These are phyloP conservation scores for Eupsittula cactorum DNA, from an alignment of 2,113 vertebrate species.

Conservation along the genomic window DNA sequence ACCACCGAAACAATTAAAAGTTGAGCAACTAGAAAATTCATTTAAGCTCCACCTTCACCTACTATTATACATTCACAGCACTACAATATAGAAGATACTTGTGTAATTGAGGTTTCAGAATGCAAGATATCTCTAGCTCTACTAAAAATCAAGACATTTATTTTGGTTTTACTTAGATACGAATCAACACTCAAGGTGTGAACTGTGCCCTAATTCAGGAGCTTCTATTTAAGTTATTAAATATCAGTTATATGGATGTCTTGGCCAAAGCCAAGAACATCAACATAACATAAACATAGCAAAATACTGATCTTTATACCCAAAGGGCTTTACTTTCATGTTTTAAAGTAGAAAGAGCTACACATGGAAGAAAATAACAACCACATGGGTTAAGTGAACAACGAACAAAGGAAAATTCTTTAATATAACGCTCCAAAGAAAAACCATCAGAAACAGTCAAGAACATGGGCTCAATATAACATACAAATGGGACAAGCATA, in stretches of 20 bases:
- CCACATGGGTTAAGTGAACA: not conserved
- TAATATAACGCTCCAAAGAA: not conserved
- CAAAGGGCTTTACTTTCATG: constrained; percentile 8
- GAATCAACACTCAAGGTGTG: not conserved
- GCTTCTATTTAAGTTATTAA: constrained; percentile 1
- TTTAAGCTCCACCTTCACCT: not conserved
- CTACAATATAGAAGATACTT: not conserved
- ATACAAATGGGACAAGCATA: not conserved
- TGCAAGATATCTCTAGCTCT: not conserved
- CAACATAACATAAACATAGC: not conserved
- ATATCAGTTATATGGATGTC: not conserved
- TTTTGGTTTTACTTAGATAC: constrained; percentile 7
- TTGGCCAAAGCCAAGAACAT: not conserved
- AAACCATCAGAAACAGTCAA: not conserved
- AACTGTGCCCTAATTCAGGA: not conserved
- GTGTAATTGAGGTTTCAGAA: not conserved
- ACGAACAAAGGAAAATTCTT: not conserved
- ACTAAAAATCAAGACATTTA: not conserved
- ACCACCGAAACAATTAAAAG: not conserved
- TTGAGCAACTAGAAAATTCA: not conserved
- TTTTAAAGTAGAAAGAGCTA: not conserved
- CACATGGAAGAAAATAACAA: not conserved
- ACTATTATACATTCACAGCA: not conserved
- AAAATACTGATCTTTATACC: not conserved
- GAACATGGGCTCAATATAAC: not conserved